Base-by-base conservation (phyloP, 2,797 vertebrate genomes). In the Holocentrus rufus region DNA sequence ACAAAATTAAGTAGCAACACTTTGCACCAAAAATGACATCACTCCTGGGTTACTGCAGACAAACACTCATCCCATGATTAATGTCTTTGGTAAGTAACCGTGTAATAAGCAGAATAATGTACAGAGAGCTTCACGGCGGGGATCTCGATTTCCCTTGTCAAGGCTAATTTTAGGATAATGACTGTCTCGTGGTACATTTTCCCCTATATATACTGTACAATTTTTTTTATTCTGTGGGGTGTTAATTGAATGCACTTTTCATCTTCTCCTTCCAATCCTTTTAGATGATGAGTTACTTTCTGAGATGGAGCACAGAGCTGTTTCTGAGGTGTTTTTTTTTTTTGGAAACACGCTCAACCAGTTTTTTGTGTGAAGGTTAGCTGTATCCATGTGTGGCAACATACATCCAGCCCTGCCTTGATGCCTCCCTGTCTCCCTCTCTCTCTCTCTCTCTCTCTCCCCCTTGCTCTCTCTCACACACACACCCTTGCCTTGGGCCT, bases 401-500 rank as follows among this genome's bases (percentile, higher is more conserved):
- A 20, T 31, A 7, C 55, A 77, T 65, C 72, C 30, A 70, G 44
- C 58, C 30, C 18, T 50, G 55, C 49, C 14, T 57, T 34, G 20
- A 39, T 0, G 5, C 20, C 64, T 60, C 65, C 36, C 22, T 47
- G n/a, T 36, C 61, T 30, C 57, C 70, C 25, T 22, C 47, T 25
- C 18, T 17, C 22, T 49, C 14, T 49, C 20, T 54, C 36, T 47
- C 20, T 42, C 57, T 49, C 36, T 71, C 58, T 70, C 66, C 31
- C 65, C 72, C 76, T 61, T 62, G 70, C 69, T 63, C 62, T 60
- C 63, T 30, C 60, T 1, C 23, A 36, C n/a, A 74, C 61, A 77
- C 67, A 79, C 73, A 17, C 79, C 77, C 47, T 46, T 61, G 73
- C 86, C 83, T 74, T 34, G 2, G 77, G 85, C 59, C 30, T 18